Evolutionary conservation across 2,888 invertebrate genomes (phyloP), one percentile per base, ranked within the genome.

Genomic region (Sisyra nigra): DNA sequence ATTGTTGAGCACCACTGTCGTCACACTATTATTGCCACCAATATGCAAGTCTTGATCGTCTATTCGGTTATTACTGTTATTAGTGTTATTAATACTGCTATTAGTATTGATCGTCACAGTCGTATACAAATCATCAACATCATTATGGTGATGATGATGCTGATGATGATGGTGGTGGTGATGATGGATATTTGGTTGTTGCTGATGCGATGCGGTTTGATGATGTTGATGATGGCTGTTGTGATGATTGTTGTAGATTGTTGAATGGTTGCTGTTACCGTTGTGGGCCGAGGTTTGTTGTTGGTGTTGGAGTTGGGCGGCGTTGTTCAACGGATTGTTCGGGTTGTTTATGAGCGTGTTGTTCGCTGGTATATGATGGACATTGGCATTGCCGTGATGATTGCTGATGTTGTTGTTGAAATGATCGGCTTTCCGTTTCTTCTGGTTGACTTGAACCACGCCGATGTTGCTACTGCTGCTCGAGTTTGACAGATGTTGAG

Each of bases 381-480:
- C 14, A 6, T 29, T 14, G 39, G 18, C 40, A 32, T 13, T 30
- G 24, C 14, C 29, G 40, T 6, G 13, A n/a, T 15, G 17, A 37
- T 19, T 6, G 37, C 37, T 19, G 24, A 46, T 54, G 48, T 52
- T 53, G 49, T 51, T 45, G 46, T 41, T 48, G 49, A 54, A 55
- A 50, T 55, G 55, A 48, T 58, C 59, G 48, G 58, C 51, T 55
- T 62, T 63, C 44, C 63, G 63, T 52, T 62, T 62, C 54, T 54
- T 54, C 47, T 54, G 55, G 49, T 52, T 55, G 51, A 58, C 54
- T 55, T 60, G 59, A 52, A 57, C 52, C 57, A 53, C 55, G 55
- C 56, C 58, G 55, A 61, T 66, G 61, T 62, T 66, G 66, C 64
- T 68, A 63, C 62, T 66, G 61, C 63, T 66, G 66, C 65, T 69